These are phyloP conservation scores for Cremastinae sp. DNA, from an alignment of 2,888 invertebrate species.

Conservation along the genomic window DNA sequence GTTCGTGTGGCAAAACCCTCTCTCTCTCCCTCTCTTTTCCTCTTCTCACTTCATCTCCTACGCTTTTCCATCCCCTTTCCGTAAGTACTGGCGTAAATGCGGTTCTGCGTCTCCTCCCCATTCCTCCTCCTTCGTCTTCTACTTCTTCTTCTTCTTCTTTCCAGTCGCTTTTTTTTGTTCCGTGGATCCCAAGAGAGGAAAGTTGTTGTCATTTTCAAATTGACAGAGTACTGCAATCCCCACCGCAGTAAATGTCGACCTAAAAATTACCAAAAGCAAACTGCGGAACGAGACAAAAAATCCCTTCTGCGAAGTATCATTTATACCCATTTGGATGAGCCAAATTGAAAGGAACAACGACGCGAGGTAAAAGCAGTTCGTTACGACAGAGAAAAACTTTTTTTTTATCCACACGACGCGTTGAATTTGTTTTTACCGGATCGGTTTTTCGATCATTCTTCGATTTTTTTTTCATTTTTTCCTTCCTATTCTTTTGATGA, in stretches of 20 bases:
- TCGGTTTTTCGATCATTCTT: too few species aligned
- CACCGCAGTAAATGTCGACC: constrained; percentile 17
- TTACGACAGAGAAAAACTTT: neutral
- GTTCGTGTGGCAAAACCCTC: constrained; percentile 34
- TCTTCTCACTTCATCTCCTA: constrained; percentile 17
- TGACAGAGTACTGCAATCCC: constrained; percentile 25
- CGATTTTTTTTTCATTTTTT: too few species aligned
- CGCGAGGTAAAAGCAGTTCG: neutral
- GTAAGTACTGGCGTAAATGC: constrained; percentile 31
- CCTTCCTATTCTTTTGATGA: too few species aligned
- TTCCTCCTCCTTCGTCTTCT: constrained; percentile 2
- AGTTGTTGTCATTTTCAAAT: constrained; percentile 37
- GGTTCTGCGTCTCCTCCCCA: constrained; percentile 17
- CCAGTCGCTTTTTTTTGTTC: constrained; percentile 3
- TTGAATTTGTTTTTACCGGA: too few species aligned
- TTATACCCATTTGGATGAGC: neutral
- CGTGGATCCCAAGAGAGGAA: constrained; percentile 29
- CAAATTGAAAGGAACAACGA: too few species aligned
- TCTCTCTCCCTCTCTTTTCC: constrained; percentile 6
- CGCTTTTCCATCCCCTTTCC: constrained; percentile 6
- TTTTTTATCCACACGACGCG: too few species aligned
- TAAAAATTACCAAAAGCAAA: constrained; percentile 18
- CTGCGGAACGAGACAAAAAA: constrained; percentile 3
- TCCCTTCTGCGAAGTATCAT: constrained; percentile 1
- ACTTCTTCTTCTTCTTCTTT: constrained; percentile 1